A percentile compares a stretch with the other conserved stretches of the same genome.
Conservation (phyloP, 2,888 invertebrate genomes). For the Rhorus exstirpatorius region DNA sequence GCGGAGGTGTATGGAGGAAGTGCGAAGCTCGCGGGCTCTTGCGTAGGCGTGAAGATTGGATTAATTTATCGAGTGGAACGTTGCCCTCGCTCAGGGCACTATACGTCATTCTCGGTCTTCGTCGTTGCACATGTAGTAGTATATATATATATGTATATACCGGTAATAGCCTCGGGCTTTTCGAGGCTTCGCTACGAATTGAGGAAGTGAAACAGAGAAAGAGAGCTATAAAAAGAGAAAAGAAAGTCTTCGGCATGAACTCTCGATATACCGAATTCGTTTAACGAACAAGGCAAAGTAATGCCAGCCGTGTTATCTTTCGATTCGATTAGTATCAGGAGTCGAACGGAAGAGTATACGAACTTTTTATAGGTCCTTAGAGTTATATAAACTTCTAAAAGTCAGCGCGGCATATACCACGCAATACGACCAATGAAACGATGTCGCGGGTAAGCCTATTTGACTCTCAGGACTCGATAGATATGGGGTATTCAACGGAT, state of each 20-base stretch:
- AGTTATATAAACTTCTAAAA: slow-evolving; percentile 3
- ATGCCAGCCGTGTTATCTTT: slow-evolving; percentile 15
- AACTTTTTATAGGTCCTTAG: not conserved
- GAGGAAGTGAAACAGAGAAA: not conserved
- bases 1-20: slow-evolving; percentile 30
- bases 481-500: not conserved
- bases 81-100: slow-evolving; percentile 40
- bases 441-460: not conserved
- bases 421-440: too few relatives aligned
- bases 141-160: not conserved
- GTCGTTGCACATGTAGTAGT: slow-evolving; percentile 21
- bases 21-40: slow-evolving; percentile 36
- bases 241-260: slow-evolving; percentile 24
- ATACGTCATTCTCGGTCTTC: slow-evolving; percentile 37
- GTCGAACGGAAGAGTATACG: not conserved
- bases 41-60: slow-evolving; percentile 76
- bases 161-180: slow-evolving; percentile 12
- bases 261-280: slow-evolving; percentile 44
- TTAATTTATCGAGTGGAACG: slow-evolving; percentile 81
- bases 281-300: slow-evolving; percentile 12
- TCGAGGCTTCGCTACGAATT: not conserved
- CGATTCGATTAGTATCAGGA: slow-evolving; percentile 28
- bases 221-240: not conserved
- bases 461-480: not conserved
- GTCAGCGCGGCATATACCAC: not conserved